Conservation (phyloP, 1,140 invertebrate genomes). For the Ectropis grisescens region DNA sequence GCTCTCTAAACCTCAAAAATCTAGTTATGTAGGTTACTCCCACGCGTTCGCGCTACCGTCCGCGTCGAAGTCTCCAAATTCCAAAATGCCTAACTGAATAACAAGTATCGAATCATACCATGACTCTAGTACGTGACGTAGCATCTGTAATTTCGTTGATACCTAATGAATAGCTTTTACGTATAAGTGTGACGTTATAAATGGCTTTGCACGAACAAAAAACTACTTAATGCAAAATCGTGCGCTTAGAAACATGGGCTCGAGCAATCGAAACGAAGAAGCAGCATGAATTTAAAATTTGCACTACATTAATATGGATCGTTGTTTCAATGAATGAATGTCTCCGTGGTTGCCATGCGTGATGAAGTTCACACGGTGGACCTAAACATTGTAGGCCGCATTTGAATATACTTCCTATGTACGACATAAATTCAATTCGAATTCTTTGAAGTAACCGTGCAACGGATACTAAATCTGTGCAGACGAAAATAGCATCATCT, state of each 20-base stretch:
- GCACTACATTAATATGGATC: constrained; percentile 68
- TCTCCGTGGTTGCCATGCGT: constrained; percentile 56
- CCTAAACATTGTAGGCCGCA: constrained; percentile 62
- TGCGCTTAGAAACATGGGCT: constrained; percentile 54
- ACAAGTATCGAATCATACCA: constrained; percentile 15
- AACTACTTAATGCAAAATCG: constrained; percentile 62
- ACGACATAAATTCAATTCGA: constrained; percentile 60
- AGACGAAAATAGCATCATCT: constrained; percentile 54
- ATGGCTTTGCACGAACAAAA: constrained; percentile 51
- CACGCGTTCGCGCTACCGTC: constrained; percentile 9
- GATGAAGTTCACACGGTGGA: constrained; percentile 66
- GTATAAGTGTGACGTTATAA: constrained; percentile 44
- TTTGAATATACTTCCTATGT: constrained; percentile 68
- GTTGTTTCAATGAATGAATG: constrained; percentile 68
- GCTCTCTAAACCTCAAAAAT: neutral
- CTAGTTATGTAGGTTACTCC: constrained; percentile 12
- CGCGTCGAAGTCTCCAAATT: constrained; percentile 14
- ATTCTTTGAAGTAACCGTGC: constrained; percentile 62
- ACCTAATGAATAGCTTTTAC: constrained; percentile 38
- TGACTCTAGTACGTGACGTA: constrained; percentile 21
- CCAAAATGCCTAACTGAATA: constrained; percentile 15
- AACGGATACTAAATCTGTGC: constrained; percentile 44
- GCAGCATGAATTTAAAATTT: constrained; percentile 67
- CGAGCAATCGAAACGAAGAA: constrained; percentile 56
- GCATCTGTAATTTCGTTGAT: constrained; percentile 26